Evolutionary conservation across 2,888 invertebrate species (phyloP), one percentile per base, ranked within the genome.

Genomic region (Drosophila affinis): DNA sequence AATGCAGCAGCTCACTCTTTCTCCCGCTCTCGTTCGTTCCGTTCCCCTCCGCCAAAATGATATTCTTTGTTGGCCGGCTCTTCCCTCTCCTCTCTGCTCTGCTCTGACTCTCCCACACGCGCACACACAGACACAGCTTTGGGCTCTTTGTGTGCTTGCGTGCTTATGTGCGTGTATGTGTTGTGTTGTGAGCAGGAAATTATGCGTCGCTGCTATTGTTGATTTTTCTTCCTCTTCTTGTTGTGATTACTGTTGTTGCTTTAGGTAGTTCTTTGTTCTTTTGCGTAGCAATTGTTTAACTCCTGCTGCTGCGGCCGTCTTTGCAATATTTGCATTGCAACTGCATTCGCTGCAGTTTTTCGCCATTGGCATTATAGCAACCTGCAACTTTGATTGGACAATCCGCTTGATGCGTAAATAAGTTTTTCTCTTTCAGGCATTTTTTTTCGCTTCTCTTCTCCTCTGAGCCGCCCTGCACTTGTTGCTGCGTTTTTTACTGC

Each of bases 381-480:
- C 29, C 57, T 71, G 72, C 54, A 81, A 72, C 32, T 65, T 57
- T 49, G 45, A 62, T 68, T 60, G 32, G 47, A 9, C 47, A 48
- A 67, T 65, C 54, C 72, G 61, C 54, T 69, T 87, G 88, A 83
- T 88, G 88, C 88, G 83, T 86, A 88, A 80, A 86, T 83, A 63
- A 68, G 60, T 82, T 87, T 85, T 86, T 76, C 75, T 51, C 60
- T 78, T 61, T 85, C 72, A 57, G 64, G 60, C 80, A 87, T 77
- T 76, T 79, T 76, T 75, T 59, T 68, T 68, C 58, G 54, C n/a
- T 46, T 57, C 49, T 34, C 34, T 9, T 29, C 29, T 9, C 29
- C 29, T 29, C 7, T 29, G 29, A 29, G 29, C 29, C 29, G 29
- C 39, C 57, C 49, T 44, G 67, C 57, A 51, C 62, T 79, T 65